Conservation (phyloP, 2,888 invertebrate species). For the Lucinisca nassula region DNA sequence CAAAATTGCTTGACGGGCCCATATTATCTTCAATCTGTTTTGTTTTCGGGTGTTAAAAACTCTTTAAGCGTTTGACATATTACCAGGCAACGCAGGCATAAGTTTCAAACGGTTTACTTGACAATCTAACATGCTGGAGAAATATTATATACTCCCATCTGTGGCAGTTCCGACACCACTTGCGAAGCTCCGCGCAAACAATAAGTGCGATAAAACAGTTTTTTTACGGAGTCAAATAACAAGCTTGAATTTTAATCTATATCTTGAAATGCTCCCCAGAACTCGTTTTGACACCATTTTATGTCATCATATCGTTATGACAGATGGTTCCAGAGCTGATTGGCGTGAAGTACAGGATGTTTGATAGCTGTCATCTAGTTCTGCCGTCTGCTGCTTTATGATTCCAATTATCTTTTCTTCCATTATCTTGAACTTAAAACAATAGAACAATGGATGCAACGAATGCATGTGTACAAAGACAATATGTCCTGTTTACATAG, state of each 20-base stretch:
- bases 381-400: neutral
- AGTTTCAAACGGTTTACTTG: too few species aligned
- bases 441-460: too few species aligned
- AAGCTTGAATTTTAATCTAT: neutral
- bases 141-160: too few species aligned
- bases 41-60: too few species aligned
- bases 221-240: neutral
- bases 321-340: neutral
- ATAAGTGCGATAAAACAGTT: slow-evolving; percentile 8
- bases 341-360: neutral
- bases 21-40: too few species aligned
- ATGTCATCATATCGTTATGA: neutral
- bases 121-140: too few species aligned
- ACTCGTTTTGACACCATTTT: slow-evolving; percentile 2
- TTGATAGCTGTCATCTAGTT: neutral
- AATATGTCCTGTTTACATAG: too few species aligned
- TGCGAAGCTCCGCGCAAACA: neutral
- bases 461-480: too few species aligned
- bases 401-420: neutral
- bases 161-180: neutral
- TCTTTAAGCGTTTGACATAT: too few species aligned
- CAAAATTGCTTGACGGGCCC: too few species aligned
- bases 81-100: too few species aligned
- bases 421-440: too few species aligned
- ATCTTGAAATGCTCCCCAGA: neutral